A percentile compares a stretch with the other conserved stretches of the same genome.
These are phyloP conservation scores for Trisateles emortualis DNA, from an alignment of 2,888 invertebrate species.

Conservation along the genomic window DNA sequence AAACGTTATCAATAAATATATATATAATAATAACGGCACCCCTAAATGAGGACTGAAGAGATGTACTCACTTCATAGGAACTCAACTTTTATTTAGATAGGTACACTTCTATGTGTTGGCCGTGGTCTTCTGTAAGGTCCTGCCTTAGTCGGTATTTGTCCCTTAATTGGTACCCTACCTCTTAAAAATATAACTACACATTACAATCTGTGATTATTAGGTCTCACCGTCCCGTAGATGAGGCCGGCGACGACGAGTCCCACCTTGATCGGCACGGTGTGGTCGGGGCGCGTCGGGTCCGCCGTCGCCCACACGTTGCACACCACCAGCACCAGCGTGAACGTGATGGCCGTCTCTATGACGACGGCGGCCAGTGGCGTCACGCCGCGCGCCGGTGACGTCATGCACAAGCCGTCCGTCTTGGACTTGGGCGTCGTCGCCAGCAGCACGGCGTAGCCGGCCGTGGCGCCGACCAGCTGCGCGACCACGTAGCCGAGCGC, in stretches of 20 bases:
- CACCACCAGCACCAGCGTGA: constrained; percentile 61
- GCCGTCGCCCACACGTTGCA: constrained; percentile 68
- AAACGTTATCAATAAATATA: no score
- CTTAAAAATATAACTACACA: no score
- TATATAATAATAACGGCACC: no score
- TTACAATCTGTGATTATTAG: no score
- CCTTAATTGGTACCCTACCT: no score
- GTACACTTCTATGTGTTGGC: no score
- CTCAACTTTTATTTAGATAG: no score
- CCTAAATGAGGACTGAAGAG: no score
- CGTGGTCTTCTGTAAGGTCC: no score
- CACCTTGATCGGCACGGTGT: constrained; percentile 67
- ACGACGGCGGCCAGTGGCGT: constrained; percentile 45
- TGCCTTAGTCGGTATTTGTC: no score
- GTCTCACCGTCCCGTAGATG: constrained; percentile 68
- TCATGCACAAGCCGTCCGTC: constrained; percentile 34
- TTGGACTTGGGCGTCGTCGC: constrained; percentile 52
- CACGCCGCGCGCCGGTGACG: constrained; percentile 50
- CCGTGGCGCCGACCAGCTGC: constrained; percentile 65
- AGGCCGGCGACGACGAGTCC: constrained; percentile 74
- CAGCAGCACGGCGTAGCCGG: constrained; percentile 65
- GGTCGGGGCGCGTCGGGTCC: constrained; percentile 62
- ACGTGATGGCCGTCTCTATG: constrained; percentile 66
- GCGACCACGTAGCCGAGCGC: constrained; percentile 64
- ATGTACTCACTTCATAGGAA: no score